Evolutionary conservation across 2,888 invertebrate species (phyloP), one percentile per base, ranked within the genome.

Genomic region (Aphelenchoides bicaudatus): DNA sequence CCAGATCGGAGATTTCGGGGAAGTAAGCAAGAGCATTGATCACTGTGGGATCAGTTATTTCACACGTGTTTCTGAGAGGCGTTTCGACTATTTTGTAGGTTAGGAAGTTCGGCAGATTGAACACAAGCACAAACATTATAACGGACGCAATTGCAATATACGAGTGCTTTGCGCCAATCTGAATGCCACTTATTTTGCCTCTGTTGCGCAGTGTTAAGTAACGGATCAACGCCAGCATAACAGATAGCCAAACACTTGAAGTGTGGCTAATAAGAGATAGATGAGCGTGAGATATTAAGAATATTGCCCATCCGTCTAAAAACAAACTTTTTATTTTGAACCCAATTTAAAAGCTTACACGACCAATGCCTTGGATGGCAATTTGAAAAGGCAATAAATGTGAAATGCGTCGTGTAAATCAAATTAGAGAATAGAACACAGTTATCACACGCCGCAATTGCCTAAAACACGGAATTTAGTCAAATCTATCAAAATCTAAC

Each of bases 401-500:
- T 73, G 59, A 70, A 77, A 58, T 77, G 77, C 2, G 77, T 77
- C 1, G 77, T 77, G 64, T 73, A 77, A 57, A 78, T 66, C 25
- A 78, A 63, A 59, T 78, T 78, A 8, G 75, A 75, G 51, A 74
- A 75, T 1, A 77, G 60, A 1, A 78, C 78, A 74, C 1, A 77
- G 59, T 2, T 76, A 75, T n/a, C n/a, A n/a, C n/a, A n/a, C n/a
- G n/a, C n/a, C n/a, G n/a, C n/a, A n/a, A n/a, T n/a, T n/a, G n/a
- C n/a, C n/a, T n/a, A n/a, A n/a, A n/a, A n/a, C n/a, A n/a, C n/a
- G n/a, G n/a, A n/a, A n/a, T n/a, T n/a, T n/a, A n/a, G n/a, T n/a
- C n/a, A n/a, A n/a, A n/a, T n/a, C n/a, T n/a, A n/a, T n/a, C n/a
- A n/a, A n/a, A n/a, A n/a, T 8, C 16, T 75, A 77, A 75, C 78